Evolutionary conservation across 2,888 invertebrate genomes (phyloP).

Genomic region (Neelides folsomi): DNA sequence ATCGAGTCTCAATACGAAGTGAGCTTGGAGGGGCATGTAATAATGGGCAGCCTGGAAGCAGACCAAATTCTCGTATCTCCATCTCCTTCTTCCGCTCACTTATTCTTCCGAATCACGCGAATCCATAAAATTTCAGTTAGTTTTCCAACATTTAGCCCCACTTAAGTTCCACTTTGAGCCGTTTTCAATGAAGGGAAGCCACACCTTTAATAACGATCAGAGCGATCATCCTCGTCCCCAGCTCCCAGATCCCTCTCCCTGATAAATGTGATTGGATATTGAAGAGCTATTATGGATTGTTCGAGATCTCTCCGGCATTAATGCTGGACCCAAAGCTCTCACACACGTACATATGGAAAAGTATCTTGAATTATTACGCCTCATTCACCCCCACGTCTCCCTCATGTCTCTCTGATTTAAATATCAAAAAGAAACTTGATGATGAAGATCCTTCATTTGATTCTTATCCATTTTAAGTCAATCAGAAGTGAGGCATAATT

Average conservation of each 20-base stretch:
- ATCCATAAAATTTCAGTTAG: conserved; percentile 6
- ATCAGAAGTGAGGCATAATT: too few relatives aligned
- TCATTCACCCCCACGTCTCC: too few relatives aligned
- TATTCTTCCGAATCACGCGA: conserved; percentile 19
- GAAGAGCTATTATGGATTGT: neutral
- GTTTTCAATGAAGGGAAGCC: conserved; percentile 6
- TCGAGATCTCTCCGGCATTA: too few relatives aligned
- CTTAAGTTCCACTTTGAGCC: conserved; percentile 1
- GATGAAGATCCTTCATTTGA: too few relatives aligned
- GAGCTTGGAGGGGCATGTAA: neutral
- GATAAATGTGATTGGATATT: conserved; percentile 10
- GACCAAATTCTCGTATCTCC: conserved; percentile 3
- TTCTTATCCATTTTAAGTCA: too few relatives aligned
- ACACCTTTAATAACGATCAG: conserved; percentile 8
- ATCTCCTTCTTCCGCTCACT: conserved; percentile 8
- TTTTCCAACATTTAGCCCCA: neutral
- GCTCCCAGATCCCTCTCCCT: neutral
- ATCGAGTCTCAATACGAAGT: conserved; percentile 4
- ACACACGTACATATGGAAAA: too few relatives aligned
- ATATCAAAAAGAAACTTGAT: too few relatives aligned
- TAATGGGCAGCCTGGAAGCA: conserved; percentile 4
- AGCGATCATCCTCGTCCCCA: conserved; percentile 1
- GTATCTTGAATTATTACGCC: too few relatives aligned
- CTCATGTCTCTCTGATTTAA: too few relatives aligned
- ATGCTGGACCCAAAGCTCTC: too few relatives aligned